Evolutionary conservation across 2,888 invertebrate species (phyloP), one percentile per base, ranked within the genome.

Genomic region (Lasioglossum morio): DNA sequence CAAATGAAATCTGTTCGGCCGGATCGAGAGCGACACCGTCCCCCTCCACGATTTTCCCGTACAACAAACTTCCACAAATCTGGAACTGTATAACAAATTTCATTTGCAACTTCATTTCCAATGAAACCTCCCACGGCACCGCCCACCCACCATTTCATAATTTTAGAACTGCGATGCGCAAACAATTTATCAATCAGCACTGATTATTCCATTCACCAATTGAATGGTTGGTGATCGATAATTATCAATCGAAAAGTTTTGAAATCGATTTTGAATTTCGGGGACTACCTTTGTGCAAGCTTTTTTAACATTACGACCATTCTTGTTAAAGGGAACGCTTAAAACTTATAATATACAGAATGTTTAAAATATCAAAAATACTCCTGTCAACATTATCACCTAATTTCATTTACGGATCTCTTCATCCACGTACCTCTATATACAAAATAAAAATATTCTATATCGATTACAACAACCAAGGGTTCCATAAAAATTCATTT

Each of bases 1-100:
- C 85, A 81, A 83, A 86, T 72, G 78, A 81, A 85, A 86, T 89
- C 76, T 60, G 57, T 77, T 82, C 82, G 66, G 60, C 37, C 40
- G 14, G 34, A 57, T 79, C 81, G 76, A 69, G 23, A 46, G 57
- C 30, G 76, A 69, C 46, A 73, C 82, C 14, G 46, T 79, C 70
- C 66, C 53, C 74, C 53, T 77, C 43, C 5, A 43, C 66, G 7
- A 76, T 63, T 76, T 66, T 66, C 66, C 23, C 66, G 66, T 66
- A 34, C 8, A 30, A 34, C 30, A 66, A 66, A 66, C 63, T 63
- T 63, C 16, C 63, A 63, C 16, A 30, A 27, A 30, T 16, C 63
- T 16, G 63, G 30, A 63, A 63, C 63, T 30, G 0, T 30, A 63
- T 63, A 63, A 63, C 30, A 63, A 63, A 30, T 30, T 30, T 30